Percentiles rank a stretch among this genome's conserved stretches.
phyloP scores from a whole-genome alignment of 2,888 invertebrate genomes.

The Aporophyla lueneburgensis region DNA sequence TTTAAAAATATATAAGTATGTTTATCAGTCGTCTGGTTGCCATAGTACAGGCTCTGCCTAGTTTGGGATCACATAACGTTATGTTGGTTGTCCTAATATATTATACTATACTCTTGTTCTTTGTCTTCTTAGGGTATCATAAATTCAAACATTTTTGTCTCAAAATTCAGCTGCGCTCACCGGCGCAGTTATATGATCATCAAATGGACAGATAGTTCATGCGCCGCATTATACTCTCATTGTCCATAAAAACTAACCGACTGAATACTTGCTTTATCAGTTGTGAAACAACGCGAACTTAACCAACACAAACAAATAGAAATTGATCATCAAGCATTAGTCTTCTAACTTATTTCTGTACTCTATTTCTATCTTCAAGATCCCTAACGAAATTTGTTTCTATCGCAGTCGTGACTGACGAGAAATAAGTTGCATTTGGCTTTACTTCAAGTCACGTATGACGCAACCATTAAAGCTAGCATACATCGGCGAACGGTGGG shows the following conservation, averaged over 20 bases:
- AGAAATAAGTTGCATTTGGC: neutral
- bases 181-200: too few species aligned
- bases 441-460: neutral
- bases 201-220: too few species aligned
- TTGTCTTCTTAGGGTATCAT: too few species aligned
- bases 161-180: too few species aligned
- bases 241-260: neutral
- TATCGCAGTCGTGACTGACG: slow-evolving; percentile 23
- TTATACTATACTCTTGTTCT: too few species aligned
- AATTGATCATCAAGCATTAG: slow-evolving; percentile 35
- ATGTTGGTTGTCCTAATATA: too few species aligned
- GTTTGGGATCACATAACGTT: too few species aligned
- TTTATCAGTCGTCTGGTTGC: too few species aligned
- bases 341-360: neutral
- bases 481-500: neutral
- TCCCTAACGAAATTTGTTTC: slow-evolving; percentile 27
- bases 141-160: too few species aligned
- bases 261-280: neutral
- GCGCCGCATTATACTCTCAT: neutral
- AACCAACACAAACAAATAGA: neutral
- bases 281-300: neutral
- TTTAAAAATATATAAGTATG: too few species aligned
- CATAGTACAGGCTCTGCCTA: too few species aligned
- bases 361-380: neutral
- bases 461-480: neutral